Conservation (phyloP, 2,797 vertebrate genomes). For the Clamator glandarius region DNA sequence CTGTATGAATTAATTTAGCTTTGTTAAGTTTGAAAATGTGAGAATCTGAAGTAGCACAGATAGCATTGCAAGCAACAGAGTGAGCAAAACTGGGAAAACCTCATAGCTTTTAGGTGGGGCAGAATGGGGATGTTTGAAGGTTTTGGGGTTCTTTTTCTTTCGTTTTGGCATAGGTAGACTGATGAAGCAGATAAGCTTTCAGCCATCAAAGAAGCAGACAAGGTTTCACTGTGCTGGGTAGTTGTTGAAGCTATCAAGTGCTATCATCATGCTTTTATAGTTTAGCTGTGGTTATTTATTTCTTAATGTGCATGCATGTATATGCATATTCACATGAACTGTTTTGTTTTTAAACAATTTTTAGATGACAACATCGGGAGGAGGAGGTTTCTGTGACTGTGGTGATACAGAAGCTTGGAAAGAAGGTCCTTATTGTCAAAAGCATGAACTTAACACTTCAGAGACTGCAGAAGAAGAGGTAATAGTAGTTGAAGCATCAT, state of each 20-base stretch:
- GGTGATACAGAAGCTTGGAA: constrained; percentile 98
- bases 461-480: constrained; percentile 88
- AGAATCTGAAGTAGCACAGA: neutral
- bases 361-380: constrained; percentile 97
- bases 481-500: neutral
- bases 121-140: neutral
- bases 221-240: neutral
- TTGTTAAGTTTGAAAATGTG: neutral
- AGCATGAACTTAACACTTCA: constrained; percentile 84
- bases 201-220: neutral
- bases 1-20: neutral
- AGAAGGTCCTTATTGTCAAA: constrained; percentile 92
- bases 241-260: neutral
- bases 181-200: neutral
- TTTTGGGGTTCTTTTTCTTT: neutral
- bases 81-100: neutral
- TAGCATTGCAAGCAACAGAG: neutral
- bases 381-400: constrained; percentile 98
- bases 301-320: neutral
- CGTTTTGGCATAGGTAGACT: neutral
- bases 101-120: neutral
- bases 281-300: neutral
- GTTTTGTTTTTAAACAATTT: constrained; percentile 14
- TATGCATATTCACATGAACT: neutral
- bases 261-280: neutral